Evolutionary conservation across 2,888 invertebrate species (phyloP), one percentile per base, ranked within the genome.

Genomic region (Vanessa cardui): DNA sequence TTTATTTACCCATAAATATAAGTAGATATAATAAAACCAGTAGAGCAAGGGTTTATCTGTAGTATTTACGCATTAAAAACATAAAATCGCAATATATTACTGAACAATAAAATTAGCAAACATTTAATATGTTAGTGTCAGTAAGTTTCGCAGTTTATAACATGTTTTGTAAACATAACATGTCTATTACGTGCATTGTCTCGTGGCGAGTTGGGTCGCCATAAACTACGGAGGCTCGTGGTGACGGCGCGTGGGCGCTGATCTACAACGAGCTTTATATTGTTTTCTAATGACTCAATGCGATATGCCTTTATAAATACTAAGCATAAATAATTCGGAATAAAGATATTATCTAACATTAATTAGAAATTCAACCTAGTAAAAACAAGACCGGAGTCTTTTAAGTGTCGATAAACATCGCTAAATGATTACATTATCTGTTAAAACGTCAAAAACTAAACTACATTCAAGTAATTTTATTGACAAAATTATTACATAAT

Each of bases 261-360:
- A 92, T 86, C 83, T 87, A 90, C 82, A 83, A 77, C 76, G 78
- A 78, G 76, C 78, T 77, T 84, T 83, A 85, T 89, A 87, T 88
- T 90, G 89, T 88, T 88, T 88, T 88, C 86, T 89, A 90, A 90
- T 90, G 88, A 87, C 88, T 90, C 86, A 88, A 89, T 88, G 83
- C 52, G 50, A 64, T 62, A 45, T 18, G 46, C 20, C 21, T 61
- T 47, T 47, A 54, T 54, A 66, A 56, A 66, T 66, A 60, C 59
- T 69, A 62, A 59, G 52, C n/a, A 54, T 31, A 54, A 31, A 54
- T 31, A 54, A 54, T 31, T 54, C 16, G 52, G 7, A 54, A 31
- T 54, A 31, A 54, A 31, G 16, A 54, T 26, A 54, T 31, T 54
- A 39, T 39, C 12, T 39, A 20, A 31, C 16, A 52, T 52, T 31